phyloP scores from a whole-genome alignment of 2,797 vertebrate genomes.

The Rachycentron canadum region DNA sequence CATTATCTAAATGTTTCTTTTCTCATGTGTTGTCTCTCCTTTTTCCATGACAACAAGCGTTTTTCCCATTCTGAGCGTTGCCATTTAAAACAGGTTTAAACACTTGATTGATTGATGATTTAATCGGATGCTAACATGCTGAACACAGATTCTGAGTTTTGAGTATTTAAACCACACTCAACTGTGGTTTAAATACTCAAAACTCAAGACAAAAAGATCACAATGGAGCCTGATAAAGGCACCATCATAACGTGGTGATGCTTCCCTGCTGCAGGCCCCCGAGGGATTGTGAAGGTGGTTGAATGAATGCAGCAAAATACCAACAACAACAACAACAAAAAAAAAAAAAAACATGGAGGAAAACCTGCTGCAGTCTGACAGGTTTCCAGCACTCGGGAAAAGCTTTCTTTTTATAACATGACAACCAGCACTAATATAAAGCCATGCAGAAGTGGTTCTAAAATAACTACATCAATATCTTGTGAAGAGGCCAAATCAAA shows the following conservation, averaged over 20 bases:
- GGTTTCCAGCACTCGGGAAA: conserved; percentile 53
- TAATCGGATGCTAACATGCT: conserved; percentile 8
- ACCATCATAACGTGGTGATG: conserved; percentile 20
- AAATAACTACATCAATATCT: conserved; percentile 18
- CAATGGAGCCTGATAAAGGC: conserved; percentile 17
- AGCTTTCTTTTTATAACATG: conserved; percentile 55
- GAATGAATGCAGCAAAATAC: conserved; percentile 50
- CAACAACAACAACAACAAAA: not conserved
- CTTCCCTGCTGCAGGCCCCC: conserved; percentile 36
- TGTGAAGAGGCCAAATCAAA: conserved; percentile 6
- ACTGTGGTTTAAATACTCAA: no score
- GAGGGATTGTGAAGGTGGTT: conserved; percentile 30
- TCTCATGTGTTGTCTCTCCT: not conserved
- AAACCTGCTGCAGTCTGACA: conserved; percentile 61
- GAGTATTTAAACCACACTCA: not conserved
- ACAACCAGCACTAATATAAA: conserved; percentile 37
- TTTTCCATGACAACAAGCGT: not conserved
- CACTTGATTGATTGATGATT: conserved; percentile 3
- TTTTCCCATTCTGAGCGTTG: not conserved
- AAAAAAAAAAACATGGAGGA: conserved; percentile 40
- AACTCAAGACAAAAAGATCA: not conserved
- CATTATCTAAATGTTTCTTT: conserved; percentile 1
- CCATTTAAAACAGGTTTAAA: not conserved
- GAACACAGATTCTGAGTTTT: conserved; percentile 2
- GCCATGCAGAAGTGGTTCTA: conserved; percentile 21